phyloP scores from a whole-genome alignment of 2,797 vertebrate species.

The Pangasius macronema region DNA sequence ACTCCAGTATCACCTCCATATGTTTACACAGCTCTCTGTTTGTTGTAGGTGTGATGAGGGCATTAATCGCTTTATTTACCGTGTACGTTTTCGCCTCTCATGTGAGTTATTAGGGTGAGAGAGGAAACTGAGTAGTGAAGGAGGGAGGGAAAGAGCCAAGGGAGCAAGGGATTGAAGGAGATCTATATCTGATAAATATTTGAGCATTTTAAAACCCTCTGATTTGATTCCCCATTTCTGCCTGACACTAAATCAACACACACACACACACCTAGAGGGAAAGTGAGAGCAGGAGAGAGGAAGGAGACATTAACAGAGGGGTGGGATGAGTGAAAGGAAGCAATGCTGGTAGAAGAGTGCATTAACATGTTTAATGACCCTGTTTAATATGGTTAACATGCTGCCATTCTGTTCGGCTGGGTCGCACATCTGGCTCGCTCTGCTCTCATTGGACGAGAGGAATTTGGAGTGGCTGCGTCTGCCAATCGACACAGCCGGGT shows the following conservation, averaged over 20 bases:
- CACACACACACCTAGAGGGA: constrained; percentile 34
- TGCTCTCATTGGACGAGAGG: constrained; percentile 42
- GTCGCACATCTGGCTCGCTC: constrained; percentile 51
- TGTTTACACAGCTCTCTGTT: constrained; percentile 6
- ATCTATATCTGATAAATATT: constrained; percentile 77
- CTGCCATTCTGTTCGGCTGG: constrained; percentile 40
- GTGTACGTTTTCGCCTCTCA: constrained; percentile 22
- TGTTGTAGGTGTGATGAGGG: constrained; percentile 18
- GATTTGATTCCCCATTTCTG: constrained; percentile 67
- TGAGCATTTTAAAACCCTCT: constrained; percentile 71
- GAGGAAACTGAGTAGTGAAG: constrained; percentile 32
- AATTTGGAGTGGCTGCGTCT: constrained; percentile 29
- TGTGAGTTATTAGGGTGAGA: constrained; percentile 21
- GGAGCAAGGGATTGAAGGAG: constrained; percentile 67
- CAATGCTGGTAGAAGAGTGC: constrained; percentile 8
- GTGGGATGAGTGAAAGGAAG: constrained; percentile 27
- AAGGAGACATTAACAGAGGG: not conserved
- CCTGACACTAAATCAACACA: constrained; percentile 56
- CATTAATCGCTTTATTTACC: constrained; percentile 67
- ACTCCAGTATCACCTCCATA: not conserved
- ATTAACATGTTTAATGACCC: constrained; percentile 42
- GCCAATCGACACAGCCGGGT: constrained; percentile 41
- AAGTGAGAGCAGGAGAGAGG: constrained; percentile 46
- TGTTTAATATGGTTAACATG: constrained; percentile 40
- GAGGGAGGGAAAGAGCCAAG: constrained; percentile 54